A percentile compares a stretch with the other conserved stretches of the same genome.
Conservation (phyloP, 1,140 invertebrate species). For the Drosophila varians region DNA sequence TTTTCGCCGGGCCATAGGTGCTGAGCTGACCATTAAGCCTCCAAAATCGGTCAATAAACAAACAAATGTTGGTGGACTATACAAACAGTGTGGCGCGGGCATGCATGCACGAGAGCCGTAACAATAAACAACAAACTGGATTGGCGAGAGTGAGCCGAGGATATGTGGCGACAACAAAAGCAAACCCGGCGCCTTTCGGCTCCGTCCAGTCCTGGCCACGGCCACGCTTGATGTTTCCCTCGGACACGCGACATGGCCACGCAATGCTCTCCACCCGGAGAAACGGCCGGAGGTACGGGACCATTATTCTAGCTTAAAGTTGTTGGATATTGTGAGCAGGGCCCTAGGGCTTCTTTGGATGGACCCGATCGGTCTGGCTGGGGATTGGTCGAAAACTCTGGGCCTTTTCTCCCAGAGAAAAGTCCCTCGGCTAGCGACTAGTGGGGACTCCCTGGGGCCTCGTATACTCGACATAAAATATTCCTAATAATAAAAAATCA, state of each 20-base stretch:
- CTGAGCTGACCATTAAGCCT: slow-evolving; percentile 63
- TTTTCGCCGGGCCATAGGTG: slow-evolving; percentile 30
- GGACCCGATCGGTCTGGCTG: not conserved
- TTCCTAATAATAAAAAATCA: slow-evolving; percentile 79
- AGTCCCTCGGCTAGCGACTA: not conserved
- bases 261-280: slow-evolving; percentile 18
- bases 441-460: slow-evolving; percentile 40
- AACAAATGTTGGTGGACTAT: slow-evolving; percentile 76
- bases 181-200: not conserved
- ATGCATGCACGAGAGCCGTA: slow-evolving; percentile 60
- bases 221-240: slow-evolving; percentile 50
- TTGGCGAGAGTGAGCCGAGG: not conserved
- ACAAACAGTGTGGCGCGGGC: slow-evolving; percentile 48
- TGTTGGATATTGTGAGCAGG: not conserved
- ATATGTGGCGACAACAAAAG: not conserved
- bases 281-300: not conserved
- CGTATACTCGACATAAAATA: slow-evolving; percentile 68
- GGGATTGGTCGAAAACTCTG: no score
- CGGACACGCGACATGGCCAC: slow-evolving; percentile 52
- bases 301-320: not conserved
- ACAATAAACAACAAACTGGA: slow-evolving; percentile 74
- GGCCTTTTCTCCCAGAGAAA: not conserved
- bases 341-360: not conserved
- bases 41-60: slow-evolving; percentile 83
- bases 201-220: slow-evolving; percentile 22